Conservation (phyloP, 2,888 invertebrate genomes). For the Hesperia comma region DNA sequence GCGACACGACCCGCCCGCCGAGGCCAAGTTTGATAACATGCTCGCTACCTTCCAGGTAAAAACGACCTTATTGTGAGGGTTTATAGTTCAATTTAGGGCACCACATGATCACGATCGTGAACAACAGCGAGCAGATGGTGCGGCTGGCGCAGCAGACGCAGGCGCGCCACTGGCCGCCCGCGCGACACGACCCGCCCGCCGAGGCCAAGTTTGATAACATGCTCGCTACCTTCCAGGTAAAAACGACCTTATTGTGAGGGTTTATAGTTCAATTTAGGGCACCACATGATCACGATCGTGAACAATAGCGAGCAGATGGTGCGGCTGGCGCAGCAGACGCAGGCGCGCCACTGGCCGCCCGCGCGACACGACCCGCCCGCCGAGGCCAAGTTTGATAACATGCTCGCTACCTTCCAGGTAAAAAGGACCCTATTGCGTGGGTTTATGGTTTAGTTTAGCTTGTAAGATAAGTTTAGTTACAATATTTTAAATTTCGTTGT, state of each 20-base stretch:
- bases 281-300: slow-evolving; percentile 97
- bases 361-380: slow-evolving; percentile 84
- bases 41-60: slow-evolving; percentile 86
- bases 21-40: slow-evolving; percentile 84
- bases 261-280: too few species aligned
- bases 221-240: slow-evolving; percentile 86
- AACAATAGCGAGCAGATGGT: slow-evolving; percentile 97
- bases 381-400: slow-evolving; percentile 82
- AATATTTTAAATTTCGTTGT: too few species aligned
- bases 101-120: slow-evolving; percentile 97
- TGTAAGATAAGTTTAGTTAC: too few species aligned
- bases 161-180: slow-evolving; percentile 91
- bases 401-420: slow-evolving; percentile 88
- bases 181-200: slow-evolving; percentile 82
- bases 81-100: too few species aligned
- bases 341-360: slow-evolving; percentile 91
- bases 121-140: slow-evolving; percentile 96
- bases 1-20: slow-evolving; percentile 83
- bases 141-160: slow-evolving; percentile 94
- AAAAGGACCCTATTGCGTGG: too few species aligned
- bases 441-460: too few species aligned
- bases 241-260: too few species aligned
- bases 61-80: too few species aligned
- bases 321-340: slow-evolving; percentile 93
- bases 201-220: slow-evolving; percentile 85